Percentiles rank a stretch among this genome's conserved stretches.
Evolutionary conservation across 2,113 vertebrate species (phyloP).

Genomic region (Gnathonemus longibarbis): DNA sequence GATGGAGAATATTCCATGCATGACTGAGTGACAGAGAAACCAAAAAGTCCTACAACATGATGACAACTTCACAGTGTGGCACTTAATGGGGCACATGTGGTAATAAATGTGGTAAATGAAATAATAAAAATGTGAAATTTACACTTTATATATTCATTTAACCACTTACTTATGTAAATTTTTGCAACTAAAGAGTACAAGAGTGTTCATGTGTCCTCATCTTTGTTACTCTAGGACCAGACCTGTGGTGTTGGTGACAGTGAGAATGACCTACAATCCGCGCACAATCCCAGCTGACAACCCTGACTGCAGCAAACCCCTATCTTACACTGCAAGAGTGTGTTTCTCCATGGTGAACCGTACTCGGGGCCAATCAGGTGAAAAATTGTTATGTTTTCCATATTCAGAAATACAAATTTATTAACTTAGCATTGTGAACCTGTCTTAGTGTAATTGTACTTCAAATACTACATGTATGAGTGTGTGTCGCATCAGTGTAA

Average conservation of each 20-base stretch:
- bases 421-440: no score
- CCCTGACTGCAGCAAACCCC: constrained; percentile 24
- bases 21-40: background rate
- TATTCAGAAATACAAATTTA: background rate
- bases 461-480: background rate
- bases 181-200: background rate
- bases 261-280: constrained; percentile 36
- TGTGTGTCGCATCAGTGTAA: background rate
- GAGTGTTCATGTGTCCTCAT: background rate
- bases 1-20: background rate
- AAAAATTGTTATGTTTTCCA: background rate
- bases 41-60: background rate
- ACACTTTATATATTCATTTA: background rate
- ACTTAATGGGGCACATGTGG: background rate
- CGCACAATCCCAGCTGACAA: constrained; percentile 39
- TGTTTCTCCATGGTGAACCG: constrained; percentile 49
- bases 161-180: background rate
- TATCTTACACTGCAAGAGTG: constrained; percentile 10
- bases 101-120: no score
- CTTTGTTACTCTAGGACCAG: constrained; percentile 44
- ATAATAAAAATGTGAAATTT: no score
- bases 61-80: background rate
- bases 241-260: constrained; percentile 51
- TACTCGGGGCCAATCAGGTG: constrained; percentile 31
- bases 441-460: no score